Conservation (phyloP, 2,888 invertebrate genomes). For the Teleiodes luculella region DNA sequence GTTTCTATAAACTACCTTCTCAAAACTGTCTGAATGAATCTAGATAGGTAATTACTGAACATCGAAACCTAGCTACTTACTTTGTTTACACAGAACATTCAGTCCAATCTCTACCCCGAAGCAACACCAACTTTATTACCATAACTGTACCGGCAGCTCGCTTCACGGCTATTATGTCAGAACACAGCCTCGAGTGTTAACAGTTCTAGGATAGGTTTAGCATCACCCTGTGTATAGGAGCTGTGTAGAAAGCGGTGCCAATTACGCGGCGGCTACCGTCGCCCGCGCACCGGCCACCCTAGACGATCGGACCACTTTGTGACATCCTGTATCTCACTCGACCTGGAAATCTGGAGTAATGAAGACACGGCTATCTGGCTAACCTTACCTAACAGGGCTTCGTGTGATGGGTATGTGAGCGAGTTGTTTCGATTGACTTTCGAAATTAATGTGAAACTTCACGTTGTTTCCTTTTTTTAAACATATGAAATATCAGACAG, state of each 20-base stretch:
- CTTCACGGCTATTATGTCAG: conserved; percentile 13
- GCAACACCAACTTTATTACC: background rate
- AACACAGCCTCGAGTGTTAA: conserved; percentile 1
- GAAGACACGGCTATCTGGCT: conserved; percentile 1
- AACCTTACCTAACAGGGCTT: too few species aligned
- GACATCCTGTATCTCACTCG: conserved; percentile 16
- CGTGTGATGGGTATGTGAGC: background rate
- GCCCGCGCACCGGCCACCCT: conserved; percentile 26
- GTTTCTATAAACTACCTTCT: too few species aligned
- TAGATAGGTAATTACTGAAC: too few species aligned
- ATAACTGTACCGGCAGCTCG: conserved; percentile 7
- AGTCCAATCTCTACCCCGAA: background rate
- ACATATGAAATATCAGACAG: too few species aligned
- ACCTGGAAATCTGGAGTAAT: conserved; percentile 14
- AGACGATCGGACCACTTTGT: conserved; percentile 12
- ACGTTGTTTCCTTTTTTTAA: too few species aligned
- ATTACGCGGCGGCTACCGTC: conserved; percentile 46
- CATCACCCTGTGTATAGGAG: conserved; percentile 34
- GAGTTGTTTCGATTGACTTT: background rate
- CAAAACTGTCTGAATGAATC: too few species aligned
- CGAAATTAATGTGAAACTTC: background rate
- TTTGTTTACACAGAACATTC: background rate
- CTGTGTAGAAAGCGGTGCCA: conserved; percentile 60
- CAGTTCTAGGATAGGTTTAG: background rate
- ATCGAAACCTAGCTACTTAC: background rate